Evolutionary conservation across 2,888 invertebrate species (phyloP).

Genomic region (Poecilobothrus nobilitatus): DNA sequence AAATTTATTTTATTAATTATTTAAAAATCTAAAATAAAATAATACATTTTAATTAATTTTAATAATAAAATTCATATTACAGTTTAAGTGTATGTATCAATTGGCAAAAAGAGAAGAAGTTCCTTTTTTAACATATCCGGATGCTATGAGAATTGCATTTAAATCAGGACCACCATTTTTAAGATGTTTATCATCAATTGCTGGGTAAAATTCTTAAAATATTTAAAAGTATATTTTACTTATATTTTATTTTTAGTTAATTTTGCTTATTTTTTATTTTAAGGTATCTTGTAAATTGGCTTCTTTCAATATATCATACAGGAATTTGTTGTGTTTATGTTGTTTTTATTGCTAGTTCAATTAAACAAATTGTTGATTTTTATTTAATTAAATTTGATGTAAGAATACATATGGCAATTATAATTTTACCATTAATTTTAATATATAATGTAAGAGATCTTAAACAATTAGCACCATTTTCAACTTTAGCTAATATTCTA

Average conservation of each 20-base stretch:
- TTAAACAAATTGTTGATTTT: conserved; percentile 66
- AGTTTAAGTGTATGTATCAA: conserved; percentile 37
- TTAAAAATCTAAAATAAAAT: too few species aligned
- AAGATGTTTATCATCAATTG: conserved; percentile 51
- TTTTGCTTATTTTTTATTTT: conserved; percentile 24
- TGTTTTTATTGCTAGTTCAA: conserved; percentile 82
- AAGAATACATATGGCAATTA: conserved; percentile 46
- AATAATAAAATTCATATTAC: too few species aligned
- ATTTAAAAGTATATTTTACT: neutral
- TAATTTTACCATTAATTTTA: conserved; percentile 61
- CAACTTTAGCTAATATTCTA: conserved; percentile 81
- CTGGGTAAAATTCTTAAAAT: conserved; percentile 36
- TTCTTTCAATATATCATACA: conserved; percentile 82
- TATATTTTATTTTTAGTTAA: neutral
- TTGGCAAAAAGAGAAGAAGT: conserved; percentile 56
- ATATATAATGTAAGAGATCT: conserved; percentile 70
- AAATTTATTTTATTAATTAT: too few species aligned
- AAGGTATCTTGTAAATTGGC: conserved; percentile 69
- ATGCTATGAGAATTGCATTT: conserved; percentile 71
- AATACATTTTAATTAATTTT: too few species aligned
- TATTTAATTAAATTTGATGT: conserved; percentile 46
- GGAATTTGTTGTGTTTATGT: conserved; percentile 98
- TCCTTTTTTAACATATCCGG: conserved; percentile 74
- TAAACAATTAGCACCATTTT: conserved; percentile 81
- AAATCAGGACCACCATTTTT: conserved; percentile 61